A percentile compares a stretch with the other conserved stretches of the same genome.
phyloP scores from a whole-genome alignment of 1,140 invertebrate species.

The Idris sp. region DNA sequence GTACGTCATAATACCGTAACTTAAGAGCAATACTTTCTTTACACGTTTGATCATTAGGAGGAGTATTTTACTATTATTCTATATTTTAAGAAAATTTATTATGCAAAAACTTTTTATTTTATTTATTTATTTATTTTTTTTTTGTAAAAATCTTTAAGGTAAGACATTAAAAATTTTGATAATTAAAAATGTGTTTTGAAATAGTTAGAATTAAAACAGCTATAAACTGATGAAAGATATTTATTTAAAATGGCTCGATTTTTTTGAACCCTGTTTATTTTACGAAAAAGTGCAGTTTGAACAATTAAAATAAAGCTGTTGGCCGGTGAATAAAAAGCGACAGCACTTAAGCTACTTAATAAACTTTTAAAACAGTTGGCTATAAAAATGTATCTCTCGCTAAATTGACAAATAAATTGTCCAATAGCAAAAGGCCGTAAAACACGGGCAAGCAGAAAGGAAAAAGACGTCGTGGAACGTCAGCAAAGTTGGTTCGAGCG shows the following conservation, averaged over 20 bases:
- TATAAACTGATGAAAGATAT: no score
- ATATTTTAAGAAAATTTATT: no score
- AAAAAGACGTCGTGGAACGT: slow-evolving; percentile 37
- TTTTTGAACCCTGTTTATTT: no score
- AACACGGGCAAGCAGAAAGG: slow-evolving; percentile 36
- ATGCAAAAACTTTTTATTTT: no score
- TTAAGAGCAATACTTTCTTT: slow-evolving; percentile 33
- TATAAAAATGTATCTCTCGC: slow-evolving; percentile 47
- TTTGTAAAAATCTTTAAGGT: no score
- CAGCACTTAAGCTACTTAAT: slow-evolving; percentile 41
- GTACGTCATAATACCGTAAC: slow-evolving; percentile 26
- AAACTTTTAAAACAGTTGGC: slow-evolving; percentile 44
- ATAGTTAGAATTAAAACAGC: no score
- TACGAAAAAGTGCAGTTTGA: no score
- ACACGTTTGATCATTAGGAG: slow-evolving; percentile 28
- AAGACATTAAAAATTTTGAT: no score
- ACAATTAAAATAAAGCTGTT: slow-evolving; percentile 36
- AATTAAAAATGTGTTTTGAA: no score
- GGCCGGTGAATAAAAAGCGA: slow-evolving; percentile 23
- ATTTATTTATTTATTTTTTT: no score
- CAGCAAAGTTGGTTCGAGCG: slow-evolving; percentile 16
- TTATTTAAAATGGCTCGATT: no score
- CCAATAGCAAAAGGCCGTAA: slow-evolving; percentile 39
- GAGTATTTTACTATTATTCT: slow-evolving; percentile 12
- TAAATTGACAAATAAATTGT: slow-evolving; percentile 59